phyloP scores from a whole-genome alignment of 53 echinoderm and acorn worm species.

The Mesocentrotus franciscanus region DNA sequence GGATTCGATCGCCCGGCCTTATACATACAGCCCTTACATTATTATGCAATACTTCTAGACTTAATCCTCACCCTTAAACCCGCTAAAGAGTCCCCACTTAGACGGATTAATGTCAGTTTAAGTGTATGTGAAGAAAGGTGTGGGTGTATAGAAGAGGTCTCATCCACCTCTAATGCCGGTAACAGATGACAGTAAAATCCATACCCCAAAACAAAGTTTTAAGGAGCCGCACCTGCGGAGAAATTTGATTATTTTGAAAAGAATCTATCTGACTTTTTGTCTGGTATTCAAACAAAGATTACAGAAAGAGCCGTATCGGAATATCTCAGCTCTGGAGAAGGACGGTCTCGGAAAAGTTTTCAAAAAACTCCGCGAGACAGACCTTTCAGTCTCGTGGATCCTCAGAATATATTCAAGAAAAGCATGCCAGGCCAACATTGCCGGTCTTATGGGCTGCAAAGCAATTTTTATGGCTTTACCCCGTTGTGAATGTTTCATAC shows the following conservation, averaged over 20 bases:
- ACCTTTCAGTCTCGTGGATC: no score
- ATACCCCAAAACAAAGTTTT: background rate
- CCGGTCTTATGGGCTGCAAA: no score
- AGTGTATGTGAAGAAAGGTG: background rate
- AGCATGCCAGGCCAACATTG: no score
- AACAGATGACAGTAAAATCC: background rate
- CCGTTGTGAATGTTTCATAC: background rate
- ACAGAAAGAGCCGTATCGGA: background rate
- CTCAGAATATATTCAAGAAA: no score
- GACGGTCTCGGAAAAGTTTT: no score
- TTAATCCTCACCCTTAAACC: background rate
- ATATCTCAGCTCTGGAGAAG: no score
- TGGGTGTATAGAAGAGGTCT: background rate
- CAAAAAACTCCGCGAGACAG: no score
- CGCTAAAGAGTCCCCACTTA: background rate
- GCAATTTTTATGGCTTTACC: background rate
- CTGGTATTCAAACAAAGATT: background rate
- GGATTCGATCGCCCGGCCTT: background rate
- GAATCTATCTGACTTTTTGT: background rate
- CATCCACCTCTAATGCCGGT: background rate
- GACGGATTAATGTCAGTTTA: background rate
- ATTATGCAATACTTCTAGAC: background rate
- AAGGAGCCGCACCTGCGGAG: background rate
- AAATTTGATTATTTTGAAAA: background rate
- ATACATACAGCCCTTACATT: no score